These are phyloP conservation scores for Urocynchramus pylzowi DNA, from an alignment of 2,113 vertebrate genomes.

Conservation along the genomic window DNA sequence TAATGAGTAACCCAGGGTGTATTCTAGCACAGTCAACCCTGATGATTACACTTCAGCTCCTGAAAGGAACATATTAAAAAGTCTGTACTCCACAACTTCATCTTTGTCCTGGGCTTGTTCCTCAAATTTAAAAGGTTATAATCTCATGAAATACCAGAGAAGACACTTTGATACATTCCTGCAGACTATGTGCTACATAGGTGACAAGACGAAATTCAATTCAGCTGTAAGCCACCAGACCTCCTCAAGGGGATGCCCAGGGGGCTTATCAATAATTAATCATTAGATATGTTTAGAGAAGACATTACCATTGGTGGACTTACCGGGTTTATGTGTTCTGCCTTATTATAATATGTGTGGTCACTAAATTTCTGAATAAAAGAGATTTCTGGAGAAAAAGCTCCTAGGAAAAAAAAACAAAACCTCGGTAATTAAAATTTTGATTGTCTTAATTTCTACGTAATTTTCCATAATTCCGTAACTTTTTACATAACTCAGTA, in stretches of 20 bases:
- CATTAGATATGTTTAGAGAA: not conserved
- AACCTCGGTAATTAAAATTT: not conserved
- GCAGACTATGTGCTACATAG: accelerated
- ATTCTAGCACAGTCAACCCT: not conserved
- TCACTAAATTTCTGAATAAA: not conserved
- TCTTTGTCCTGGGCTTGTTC: not conserved
- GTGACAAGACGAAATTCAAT: not conserved
- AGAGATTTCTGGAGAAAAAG: constrained; percentile 56
- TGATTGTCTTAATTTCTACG: not conserved
- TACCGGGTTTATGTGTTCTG: not conserved
- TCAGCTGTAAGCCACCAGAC: not conserved
- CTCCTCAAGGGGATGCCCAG: not conserved
- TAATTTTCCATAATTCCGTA: not conserved
- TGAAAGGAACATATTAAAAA: not conserved
- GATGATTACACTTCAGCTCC: not conserved
- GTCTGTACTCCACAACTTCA: not conserved
- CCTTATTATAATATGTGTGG: not conserved
- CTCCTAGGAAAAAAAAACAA: not conserved
- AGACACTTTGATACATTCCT: not conserved
- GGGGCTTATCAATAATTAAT: not conserved
- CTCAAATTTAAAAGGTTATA: not conserved
- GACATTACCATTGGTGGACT: not conserved
- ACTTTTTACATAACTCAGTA: not conserved
- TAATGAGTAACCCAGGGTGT: not conserved
- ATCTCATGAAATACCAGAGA: not conserved